Evolutionary conservation across 2,888 invertebrate species (phyloP).

Genomic region (Listrodromus nycthemerus): DNA sequence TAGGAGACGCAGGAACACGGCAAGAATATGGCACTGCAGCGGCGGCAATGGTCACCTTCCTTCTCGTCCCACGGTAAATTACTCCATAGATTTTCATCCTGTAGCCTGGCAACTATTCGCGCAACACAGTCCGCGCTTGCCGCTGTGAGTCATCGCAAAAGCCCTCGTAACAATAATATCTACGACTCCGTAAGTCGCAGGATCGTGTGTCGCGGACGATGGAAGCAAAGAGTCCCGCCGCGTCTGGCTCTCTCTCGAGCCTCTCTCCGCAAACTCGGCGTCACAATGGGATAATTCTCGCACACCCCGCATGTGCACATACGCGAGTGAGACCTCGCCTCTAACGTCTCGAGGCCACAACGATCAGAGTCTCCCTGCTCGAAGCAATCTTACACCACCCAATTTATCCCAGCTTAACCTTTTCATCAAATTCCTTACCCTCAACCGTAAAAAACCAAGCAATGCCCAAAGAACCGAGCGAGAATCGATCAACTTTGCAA

Average conservation of each 20-base stretch:
- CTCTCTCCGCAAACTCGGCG: constrained; percentile 9
- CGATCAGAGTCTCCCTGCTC: constrained; percentile 20
- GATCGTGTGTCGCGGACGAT: constrained; percentile 40
- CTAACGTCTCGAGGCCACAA: constrained; percentile 21
- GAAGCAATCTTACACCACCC: constrained; percentile 20
- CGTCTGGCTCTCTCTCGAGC: constrained; percentile 22
- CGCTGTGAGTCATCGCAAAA: constrained; percentile 51
- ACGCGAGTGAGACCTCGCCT: constrained; percentile 16
- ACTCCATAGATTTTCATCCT: constrained; percentile 62
- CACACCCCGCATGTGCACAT: constrained; percentile 28
- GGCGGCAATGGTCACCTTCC: constrained; percentile 64
- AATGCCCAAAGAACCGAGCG: too few relatives aligned
- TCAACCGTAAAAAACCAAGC: too few relatives aligned
- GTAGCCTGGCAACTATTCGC: constrained; percentile 39
- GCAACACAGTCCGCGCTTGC: constrained; percentile 13
- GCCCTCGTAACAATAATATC: constrained; percentile 50
- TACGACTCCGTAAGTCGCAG: constrained; percentile 23
- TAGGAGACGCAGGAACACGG: background rate
- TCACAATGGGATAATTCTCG: constrained; percentile 60
- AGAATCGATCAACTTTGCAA: too few relatives aligned
- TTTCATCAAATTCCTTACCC: background rate
- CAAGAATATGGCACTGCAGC: constrained; percentile 33
- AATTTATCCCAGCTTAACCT: constrained; percentile 13
- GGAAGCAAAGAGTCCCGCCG: constrained; percentile 34
- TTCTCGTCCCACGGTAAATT: constrained; percentile 67